Conservation (phyloP, 2,113 vertebrate species). For the Sterrhoptilus dennistouni region DNA sequence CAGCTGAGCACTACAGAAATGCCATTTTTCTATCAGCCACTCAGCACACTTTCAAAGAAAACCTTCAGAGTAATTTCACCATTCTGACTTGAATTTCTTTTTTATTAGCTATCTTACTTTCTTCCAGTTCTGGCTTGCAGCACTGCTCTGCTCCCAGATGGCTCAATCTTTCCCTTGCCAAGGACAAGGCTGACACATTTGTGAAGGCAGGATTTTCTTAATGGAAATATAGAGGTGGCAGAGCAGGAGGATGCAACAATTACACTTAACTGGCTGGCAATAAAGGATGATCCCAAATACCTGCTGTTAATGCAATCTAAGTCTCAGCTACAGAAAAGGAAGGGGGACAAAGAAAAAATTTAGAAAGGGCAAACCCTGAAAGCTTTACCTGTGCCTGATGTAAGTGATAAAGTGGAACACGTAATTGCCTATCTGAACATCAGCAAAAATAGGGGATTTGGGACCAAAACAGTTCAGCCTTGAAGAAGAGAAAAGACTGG, state of each 20-base stretch:
- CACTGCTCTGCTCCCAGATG: neutral
- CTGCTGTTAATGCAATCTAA: neutral
- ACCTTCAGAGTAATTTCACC: neutral
- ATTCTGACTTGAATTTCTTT: neutral
- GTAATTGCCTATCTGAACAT: neutral
- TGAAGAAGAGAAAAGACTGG: neutral
- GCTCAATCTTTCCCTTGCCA: neutral
- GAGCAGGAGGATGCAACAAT: neutral
- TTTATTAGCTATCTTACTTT: neutral
- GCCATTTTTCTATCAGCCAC: neutral
- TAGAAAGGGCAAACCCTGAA: neutral
- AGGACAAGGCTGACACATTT: neutral
- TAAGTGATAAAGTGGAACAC: neutral
- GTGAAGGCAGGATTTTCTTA: neutral
- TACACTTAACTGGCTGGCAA: neutral
- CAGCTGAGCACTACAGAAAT: neutral
- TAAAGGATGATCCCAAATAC: neutral
- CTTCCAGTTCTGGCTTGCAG: neutral
- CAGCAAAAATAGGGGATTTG: neutral
- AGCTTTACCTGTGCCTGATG: neutral
- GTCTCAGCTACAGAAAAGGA: neutral
- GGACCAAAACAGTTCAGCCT: neutral
- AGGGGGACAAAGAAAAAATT: rapidly evolving
- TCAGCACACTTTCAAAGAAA: neutral
- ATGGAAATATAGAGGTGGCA: neutral